phyloP scores from a whole-genome alignment of 2,888 invertebrate genomes.

The Athalia circularis region DNA sequence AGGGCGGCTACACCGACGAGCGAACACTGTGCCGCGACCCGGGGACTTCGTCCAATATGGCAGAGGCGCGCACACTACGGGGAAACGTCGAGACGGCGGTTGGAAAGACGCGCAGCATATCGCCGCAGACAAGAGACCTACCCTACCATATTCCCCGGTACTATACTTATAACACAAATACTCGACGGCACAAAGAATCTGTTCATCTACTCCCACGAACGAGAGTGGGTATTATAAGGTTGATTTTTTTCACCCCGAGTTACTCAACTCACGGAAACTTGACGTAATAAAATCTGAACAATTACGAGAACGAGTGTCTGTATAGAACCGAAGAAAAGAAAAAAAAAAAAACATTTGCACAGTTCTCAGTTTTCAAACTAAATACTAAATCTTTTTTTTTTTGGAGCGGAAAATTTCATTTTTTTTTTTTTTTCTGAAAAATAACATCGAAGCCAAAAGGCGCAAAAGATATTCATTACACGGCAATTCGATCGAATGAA shows the following conservation, averaged over 20 bases:
- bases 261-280: too few species aligned
- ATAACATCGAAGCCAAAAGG: too few species aligned
- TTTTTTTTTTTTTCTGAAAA: too few species aligned
- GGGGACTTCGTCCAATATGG: constrained; percentile 66
- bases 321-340: background rate
- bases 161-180: too few species aligned
- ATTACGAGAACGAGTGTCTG: too few species aligned
- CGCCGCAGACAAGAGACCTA: constrained; percentile 20
- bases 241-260: too few species aligned
- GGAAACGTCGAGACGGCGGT: constrained; percentile 48
- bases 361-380: background rate
- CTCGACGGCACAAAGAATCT: background rate
- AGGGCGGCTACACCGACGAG: constrained; percentile 47
- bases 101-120: background rate
- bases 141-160: background rate
- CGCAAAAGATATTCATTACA: too few species aligned
- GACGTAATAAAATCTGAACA: too few species aligned
- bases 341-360: background rate
- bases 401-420: too few species aligned
- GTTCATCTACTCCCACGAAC: background rate
- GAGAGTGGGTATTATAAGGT: background rate
- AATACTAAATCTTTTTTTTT: too few species aligned
- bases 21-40: constrained; percentile 47
- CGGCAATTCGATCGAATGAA: too few species aligned
- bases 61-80: constrained; percentile 61